phyloP scores from a whole-genome alignment of 2,888 invertebrate genomes.

The Lasioglossum figueresi region DNA sequence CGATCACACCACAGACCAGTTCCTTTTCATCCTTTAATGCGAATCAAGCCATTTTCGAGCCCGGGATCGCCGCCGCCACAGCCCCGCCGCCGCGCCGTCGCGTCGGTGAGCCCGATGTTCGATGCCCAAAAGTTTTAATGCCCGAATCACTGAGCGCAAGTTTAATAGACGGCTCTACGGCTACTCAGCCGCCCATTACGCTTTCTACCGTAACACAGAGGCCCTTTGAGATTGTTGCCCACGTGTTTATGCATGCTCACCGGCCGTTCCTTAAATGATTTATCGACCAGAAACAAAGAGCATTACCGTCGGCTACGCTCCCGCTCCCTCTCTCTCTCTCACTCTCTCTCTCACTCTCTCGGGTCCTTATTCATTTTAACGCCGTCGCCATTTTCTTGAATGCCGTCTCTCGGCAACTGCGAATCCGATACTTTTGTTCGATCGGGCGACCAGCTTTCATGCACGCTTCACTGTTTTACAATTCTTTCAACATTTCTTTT shows the following conservation, averaged over 20 bases:
- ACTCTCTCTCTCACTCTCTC: neutral
- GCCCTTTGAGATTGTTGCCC: constrained; percentile 61
- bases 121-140: constrained; percentile 73
- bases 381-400: neutral
- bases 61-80: constrained; percentile 4
- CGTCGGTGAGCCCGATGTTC: constrained; percentile 22
- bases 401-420: neutral
- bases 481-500: too few species aligned
- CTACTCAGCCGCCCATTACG: constrained; percentile 59
- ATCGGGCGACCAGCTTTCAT: neutral
- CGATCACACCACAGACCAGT: constrained; percentile 51
- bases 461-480: too few species aligned
- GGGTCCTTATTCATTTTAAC: constrained; percentile 23
- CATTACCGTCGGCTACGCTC: constrained; percentile 8
- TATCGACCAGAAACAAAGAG: constrained; percentile 60
- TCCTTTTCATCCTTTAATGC: constrained; percentile 55
- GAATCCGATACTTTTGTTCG: neutral
- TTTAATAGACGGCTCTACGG: constrained; percentile 64
- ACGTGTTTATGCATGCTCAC: constrained; percentile 53
- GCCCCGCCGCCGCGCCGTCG: too few species aligned
- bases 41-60: constrained; percentile 46
- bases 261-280: constrained; percentile 57
- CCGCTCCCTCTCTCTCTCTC: neutral
- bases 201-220: constrained; percentile 56
- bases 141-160: constrained; percentile 69